phyloP scores from a whole-genome alignment of 1,140 invertebrate genomes.

The Eulimnadia texana region DNA sequence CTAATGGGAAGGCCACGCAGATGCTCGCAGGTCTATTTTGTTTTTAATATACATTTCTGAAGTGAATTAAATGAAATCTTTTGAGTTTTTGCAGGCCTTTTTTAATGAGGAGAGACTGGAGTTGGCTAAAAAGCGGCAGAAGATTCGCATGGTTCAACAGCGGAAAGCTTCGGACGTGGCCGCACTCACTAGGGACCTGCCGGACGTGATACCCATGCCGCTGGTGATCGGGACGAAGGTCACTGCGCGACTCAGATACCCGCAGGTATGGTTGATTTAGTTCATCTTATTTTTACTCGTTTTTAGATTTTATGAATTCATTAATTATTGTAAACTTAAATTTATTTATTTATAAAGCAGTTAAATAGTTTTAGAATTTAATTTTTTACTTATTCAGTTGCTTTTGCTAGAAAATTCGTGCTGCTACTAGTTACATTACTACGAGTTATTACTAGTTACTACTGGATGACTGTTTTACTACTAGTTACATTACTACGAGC shows the following conservation, averaged over 20 bases:
- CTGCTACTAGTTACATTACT: no score
- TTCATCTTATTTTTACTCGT: no score
- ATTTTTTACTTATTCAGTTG: no score
- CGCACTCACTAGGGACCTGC: constrained; percentile 71
- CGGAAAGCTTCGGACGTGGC: constrained; percentile 69
- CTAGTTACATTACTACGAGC: no score
- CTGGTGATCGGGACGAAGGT: constrained; percentile 95
- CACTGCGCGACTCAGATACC: constrained; percentile 68
- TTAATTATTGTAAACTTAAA: no score
- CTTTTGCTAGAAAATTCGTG: no score
- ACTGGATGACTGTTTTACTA: no score
- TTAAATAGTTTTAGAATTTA: no score
- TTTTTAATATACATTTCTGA: constrained; percentile 16
- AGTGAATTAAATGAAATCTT: no score
- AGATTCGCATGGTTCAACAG: constrained; percentile 88
- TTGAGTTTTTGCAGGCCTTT: constrained; percentile 65
- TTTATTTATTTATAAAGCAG: no score
- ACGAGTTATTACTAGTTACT: no score
- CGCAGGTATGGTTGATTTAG: constrained; percentile 38
- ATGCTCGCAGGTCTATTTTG: constrained; percentile 48
- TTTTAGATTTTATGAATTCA: no score
- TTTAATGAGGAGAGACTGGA: constrained; percentile 87
- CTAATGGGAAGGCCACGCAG: constrained; percentile 95
- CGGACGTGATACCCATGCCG: constrained; percentile 88
- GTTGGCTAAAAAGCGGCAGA: constrained; percentile 73